A percentile compares a stretch with the other conserved stretches of the same genome.
Evolutionary conservation across 2,888 invertebrate genomes (phyloP).

Genomic region (Apodemia hepburni): DNA sequence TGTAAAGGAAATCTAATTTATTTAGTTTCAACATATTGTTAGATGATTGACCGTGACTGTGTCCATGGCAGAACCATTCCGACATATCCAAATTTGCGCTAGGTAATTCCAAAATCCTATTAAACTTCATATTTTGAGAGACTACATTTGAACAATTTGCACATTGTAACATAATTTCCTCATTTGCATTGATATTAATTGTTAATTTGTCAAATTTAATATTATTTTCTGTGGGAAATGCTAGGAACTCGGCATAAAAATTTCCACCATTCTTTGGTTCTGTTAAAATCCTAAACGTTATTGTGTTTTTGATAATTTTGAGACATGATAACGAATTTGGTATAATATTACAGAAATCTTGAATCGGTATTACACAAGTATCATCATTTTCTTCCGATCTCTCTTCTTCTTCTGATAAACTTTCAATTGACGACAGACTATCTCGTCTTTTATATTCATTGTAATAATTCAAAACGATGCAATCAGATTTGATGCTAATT

Average conservation of each 20-base stretch:
- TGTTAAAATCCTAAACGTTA: slow-evolving; percentile 71
- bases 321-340: slow-evolving; percentile 75
- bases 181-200: slow-evolving; percentile 49
- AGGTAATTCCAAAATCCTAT: slow-evolving; percentile 82
- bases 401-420: slow-evolving; percentile 64
- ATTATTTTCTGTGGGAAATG: slow-evolving; percentile 39
- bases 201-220: slow-evolving; percentile 43
- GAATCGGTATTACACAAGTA: slow-evolving; percentile 54
- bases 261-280: slow-evolving; percentile 68
- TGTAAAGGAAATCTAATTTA: slow-evolving; percentile 78
- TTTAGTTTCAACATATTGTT: slow-evolving; percentile 59
- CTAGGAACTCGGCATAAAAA: slow-evolving; percentile 64
- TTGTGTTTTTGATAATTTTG: slow-evolving; percentile 64
- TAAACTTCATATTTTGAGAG: slow-evolving; percentile 72
- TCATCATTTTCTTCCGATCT: slow-evolving; percentile 64
- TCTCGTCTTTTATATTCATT: slow-evolving; percentile 52
- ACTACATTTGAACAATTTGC: slow-evolving; percentile 68
- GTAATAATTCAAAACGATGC: slow-evolving; percentile 66
- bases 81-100: slow-evolving; percentile 79
- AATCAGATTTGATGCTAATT: slow-evolving; percentile 67
- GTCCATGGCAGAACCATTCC: slow-evolving; percentile 84
- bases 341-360: slow-evolving; percentile 65
- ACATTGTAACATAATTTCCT: slow-evolving; percentile 55
- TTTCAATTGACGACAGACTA: slow-evolving; percentile 70
- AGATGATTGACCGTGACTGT: slow-evolving; percentile 38